phyloP scores from a whole-genome alignment of 2,113 vertebrate genomes.

The Dendropsophus ebraccatus region DNA sequence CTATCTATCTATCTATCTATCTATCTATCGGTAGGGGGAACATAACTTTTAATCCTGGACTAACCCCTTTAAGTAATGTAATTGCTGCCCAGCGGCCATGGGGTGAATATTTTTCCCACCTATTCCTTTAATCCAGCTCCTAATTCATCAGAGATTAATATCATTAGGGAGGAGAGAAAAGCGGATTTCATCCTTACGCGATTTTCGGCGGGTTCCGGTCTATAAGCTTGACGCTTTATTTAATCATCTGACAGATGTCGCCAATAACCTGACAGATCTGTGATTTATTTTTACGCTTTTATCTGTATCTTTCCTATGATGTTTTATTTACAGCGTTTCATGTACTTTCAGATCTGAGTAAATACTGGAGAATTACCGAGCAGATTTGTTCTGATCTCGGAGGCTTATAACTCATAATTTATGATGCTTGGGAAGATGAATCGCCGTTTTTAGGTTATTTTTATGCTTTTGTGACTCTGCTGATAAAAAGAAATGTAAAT shows the following conservation, averaged over 20 bases:
- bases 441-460: background rate
- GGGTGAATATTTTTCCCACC: no score
- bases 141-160: background rate
- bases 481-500: background rate
- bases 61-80: no score
- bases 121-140: no score
- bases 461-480: background rate
- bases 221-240: background rate
- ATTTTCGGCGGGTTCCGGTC: background rate
- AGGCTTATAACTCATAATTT: background rate
- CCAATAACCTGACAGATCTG: constrained; percentile 20
- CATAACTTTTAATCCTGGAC: no score
- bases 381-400: background rate
- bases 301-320: background rate
- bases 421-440: background rate
- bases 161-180: background rate
- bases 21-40: no score
- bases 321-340: constrained; percentile 19
- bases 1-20: no score
- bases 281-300: background rate
- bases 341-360: background rate
- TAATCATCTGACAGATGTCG: constrained; percentile 30
- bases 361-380: background rate
- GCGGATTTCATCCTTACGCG: background rate
- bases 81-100: no score